Evolutionary conservation across 35 echinoderm and acorn worm species (phyloP).

Genomic region (Lytechinus variegatus): DNA sequence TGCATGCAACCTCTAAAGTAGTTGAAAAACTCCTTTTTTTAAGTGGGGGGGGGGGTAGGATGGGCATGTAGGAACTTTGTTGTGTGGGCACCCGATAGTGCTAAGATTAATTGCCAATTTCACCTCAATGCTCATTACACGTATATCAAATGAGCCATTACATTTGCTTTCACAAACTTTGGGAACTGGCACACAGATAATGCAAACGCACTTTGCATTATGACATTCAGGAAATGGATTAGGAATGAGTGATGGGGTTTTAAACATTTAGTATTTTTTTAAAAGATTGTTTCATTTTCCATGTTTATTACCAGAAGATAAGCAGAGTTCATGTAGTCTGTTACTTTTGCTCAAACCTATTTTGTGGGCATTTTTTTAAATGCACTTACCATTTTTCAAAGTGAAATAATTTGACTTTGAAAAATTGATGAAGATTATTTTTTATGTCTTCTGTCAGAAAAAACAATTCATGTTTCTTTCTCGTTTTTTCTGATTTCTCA

Average conservation of each 20-base stretch:
- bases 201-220: neutral
- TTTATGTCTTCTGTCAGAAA: too few species aligned
- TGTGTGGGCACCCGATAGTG: neutral
- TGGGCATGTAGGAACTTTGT: neutral
- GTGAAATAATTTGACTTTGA: too few species aligned
- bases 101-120: constrained; percentile 45
- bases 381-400: too few species aligned
- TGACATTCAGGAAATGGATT: neutral
- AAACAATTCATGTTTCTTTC: too few species aligned
- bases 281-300: neutral
- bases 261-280: neutral
- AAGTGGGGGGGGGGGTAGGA: neutral
- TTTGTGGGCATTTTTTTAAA: too few species aligned
- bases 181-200: constrained; percentile 9
- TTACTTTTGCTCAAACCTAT: neutral
- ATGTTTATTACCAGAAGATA: neutral
- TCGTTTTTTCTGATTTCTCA: too few species aligned
- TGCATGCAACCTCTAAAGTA: constrained; percentile 18
- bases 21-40: neutral
- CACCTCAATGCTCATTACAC: constrained; percentile 44
- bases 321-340: neutral
- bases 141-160: constrained; percentile 18
- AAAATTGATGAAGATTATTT: too few species aligned
- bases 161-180: constrained; percentile 32
- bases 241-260: neutral